Evolutionary conservation across 2,113 vertebrate species (phyloP).

Genomic region (Plecturocebus donacophilus): DNA sequence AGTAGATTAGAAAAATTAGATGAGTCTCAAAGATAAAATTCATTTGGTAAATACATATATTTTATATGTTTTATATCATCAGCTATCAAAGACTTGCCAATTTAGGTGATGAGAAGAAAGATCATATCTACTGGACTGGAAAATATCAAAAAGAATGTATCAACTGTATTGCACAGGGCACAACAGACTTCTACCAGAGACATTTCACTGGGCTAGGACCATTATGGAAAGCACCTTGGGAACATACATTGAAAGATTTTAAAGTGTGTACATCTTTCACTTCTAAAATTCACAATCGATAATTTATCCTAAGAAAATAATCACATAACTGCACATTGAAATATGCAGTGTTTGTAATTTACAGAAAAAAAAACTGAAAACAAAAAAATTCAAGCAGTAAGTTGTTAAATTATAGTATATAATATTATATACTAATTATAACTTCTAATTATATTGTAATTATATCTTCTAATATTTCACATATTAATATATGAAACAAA

Average conservation of each 20-base stretch:
- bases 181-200: not conserved
- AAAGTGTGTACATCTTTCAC: not conserved
- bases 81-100: not conserved
- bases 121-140: not conserved
- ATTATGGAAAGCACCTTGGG: not conserved
- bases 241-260: not conserved
- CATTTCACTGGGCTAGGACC: not conserved
- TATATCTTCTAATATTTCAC: not conserved
- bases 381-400: too few relatives aligned
- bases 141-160: not conserved
- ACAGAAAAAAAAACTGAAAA: not conserved
- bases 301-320: slow-evolving; percentile 8
- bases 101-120: not conserved
- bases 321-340: not conserved
- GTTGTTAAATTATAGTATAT: too few relatives aligned
- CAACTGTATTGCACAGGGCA: not conserved
- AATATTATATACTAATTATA: too few relatives aligned
- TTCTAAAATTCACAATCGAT: not conserved
- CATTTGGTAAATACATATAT: not conserved
- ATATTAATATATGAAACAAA: not conserved
- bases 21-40: not conserved
- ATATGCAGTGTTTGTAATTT: not conserved
- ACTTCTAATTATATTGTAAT: not conserved
- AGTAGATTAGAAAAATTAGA: not conserved
- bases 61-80: not conserved